phyloP scores from a whole-genome alignment of 1,140 invertebrate genomes.

The Drosophila pandora region DNA sequence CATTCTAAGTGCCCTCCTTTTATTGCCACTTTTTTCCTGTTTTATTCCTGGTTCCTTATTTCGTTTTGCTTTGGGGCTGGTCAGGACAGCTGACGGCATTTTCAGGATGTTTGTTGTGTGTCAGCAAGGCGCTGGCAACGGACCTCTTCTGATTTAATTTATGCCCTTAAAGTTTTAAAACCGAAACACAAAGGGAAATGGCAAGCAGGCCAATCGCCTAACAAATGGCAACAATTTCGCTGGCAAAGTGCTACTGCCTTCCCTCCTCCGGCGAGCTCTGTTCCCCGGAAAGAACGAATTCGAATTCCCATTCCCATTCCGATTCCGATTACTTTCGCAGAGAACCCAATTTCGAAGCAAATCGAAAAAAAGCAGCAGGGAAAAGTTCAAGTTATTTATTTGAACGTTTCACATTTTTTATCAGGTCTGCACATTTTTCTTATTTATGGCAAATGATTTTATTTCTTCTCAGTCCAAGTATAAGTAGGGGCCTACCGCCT shows the following conservation, averaged over 20 bases:
- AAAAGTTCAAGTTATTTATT: constrained; percentile 79
- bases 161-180: constrained; percentile 69
- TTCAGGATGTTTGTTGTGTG: constrained; percentile 63
- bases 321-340: constrained; percentile 37
- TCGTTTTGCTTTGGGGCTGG: constrained; percentile 8
- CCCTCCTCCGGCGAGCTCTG: neutral
- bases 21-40: constrained; percentile 25
- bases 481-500: constrained; percentile 12
- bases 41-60: constrained; percentile 20
- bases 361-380: constrained; percentile 47
- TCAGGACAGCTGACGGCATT: constrained; percentile 57
- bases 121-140: constrained; percentile 17
- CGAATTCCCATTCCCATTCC: constrained; percentile 48
- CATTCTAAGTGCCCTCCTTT: constrained; percentile 70
- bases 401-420: constrained; percentile 79
- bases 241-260: constrained; percentile 57
- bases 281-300: constrained; percentile 26
- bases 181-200: constrained; percentile 38
- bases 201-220: constrained; percentile 61
- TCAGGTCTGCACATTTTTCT: constrained; percentile 72
- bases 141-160: constrained; percentile 58
- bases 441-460: constrained; percentile 79
- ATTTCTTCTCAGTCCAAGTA: constrained; percentile 44
- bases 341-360: constrained; percentile 48
- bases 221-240: constrained; percentile 79